Base-by-base conservation (phyloP, 2,113 vertebrate species). In the Callionymus lyra region DNA sequence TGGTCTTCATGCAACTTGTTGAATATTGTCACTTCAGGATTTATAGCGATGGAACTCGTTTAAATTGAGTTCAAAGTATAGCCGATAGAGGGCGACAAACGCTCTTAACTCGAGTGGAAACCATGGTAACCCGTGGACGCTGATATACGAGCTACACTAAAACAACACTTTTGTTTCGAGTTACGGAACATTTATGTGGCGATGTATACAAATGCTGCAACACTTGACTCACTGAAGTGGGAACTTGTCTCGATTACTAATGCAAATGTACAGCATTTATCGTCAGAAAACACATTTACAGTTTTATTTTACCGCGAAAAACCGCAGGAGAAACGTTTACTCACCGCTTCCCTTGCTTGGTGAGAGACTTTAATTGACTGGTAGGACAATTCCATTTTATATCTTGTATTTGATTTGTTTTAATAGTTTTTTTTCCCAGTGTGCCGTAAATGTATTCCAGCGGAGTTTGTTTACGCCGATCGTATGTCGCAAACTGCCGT, bases 311-410 rank as follows among this genome's bases (percentile, higher is more conserved):
- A n/a, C n/a, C 56, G 15, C 31, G 16, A 17, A 2, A 1, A 13
- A 6, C 13, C 8, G 14, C 27, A 46, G 10, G 9, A n/a, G 2
- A 0, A 4, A 27, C 3, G 1, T 36, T 12, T 1, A 65, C 90
- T 89, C 55, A 94, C 90, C 55, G 86, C 84, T 47, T 91, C 88
- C 38, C 85, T 82, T 9, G 75, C 86, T 49, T 84, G 84, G 44
- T 81, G 65, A 3, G 84, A 64, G 2, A 75, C 47, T 71, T 77
- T 87, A 19, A 91, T 77, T 0, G 80, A 63, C n/a, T 84, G 83
- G 52, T 84, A 91, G 2, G 81, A 85, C 1, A 89, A 51, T 10
- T 91, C 89, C 90, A 91, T 90, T 32, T 14, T 38, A 27, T 27
- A 27, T 27, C 21, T 27, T 27, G 21, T 8, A n/a, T n/a, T 27